phyloP scores from a whole-genome alignment of 2,113 vertebrate genomes.

The Thymallus thymallus region DNA sequence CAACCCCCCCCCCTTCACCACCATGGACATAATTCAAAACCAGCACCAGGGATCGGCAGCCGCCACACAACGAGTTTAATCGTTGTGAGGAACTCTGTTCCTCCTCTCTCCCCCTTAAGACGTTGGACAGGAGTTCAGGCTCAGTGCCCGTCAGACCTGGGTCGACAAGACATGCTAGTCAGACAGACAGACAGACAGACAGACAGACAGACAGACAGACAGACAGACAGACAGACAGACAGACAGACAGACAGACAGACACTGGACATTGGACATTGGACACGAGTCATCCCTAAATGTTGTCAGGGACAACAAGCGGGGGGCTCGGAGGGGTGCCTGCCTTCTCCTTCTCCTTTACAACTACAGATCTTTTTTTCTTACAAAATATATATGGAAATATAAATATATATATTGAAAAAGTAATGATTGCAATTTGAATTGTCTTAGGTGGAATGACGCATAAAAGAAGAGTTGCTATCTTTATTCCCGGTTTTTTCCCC shows the following conservation, averaged over 20 bases:
- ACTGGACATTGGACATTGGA: background rate
- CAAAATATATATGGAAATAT: slow-evolving; percentile 50
- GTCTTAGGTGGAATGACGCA: slow-evolving; percentile 41
- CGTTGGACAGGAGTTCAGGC: too few relatives aligned
- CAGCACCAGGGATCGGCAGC: too few relatives aligned
- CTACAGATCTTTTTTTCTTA: slow-evolving; percentile 40
- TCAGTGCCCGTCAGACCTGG: too few relatives aligned
- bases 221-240: background rate
- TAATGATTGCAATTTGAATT: slow-evolving; percentile 34
- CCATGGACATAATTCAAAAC: too few relatives aligned
- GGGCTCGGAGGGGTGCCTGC: too few relatives aligned
- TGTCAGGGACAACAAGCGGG: slow-evolving; percentile 29
- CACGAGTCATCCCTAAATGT: slow-evolving; percentile 19
- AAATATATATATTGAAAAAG: slow-evolving; percentile 55
- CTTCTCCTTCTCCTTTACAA: too few relatives aligned
- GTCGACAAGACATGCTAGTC: too few relatives aligned
- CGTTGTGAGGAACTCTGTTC: too few relatives aligned
- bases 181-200: background rate
- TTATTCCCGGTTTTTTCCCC: slow-evolving; percentile 5
- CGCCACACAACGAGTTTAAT: too few relatives aligned
- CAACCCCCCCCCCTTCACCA: too few relatives aligned
- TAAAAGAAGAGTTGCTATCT: slow-evolving; percentile 22
- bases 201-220: background rate
- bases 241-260: background rate
- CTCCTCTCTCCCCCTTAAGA: too few relatives aligned